Evolutionary conservation across 2,113 vertebrate genomes (phyloP).

Genomic region (Amblyornis subalaris): DNA sequence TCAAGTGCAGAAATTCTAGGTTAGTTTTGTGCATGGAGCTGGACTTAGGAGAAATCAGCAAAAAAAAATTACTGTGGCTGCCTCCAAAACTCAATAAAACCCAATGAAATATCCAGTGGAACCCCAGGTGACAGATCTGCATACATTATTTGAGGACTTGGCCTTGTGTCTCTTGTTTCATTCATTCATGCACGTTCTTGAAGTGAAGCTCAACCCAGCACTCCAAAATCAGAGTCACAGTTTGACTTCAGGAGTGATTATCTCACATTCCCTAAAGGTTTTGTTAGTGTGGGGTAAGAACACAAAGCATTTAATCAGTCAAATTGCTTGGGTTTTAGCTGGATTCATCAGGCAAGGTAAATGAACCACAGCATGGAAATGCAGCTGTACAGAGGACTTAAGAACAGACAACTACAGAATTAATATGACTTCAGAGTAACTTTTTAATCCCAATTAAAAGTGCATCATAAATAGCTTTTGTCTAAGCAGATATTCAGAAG

Average conservation of each 20-base stretch:
- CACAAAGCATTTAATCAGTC: background rate
- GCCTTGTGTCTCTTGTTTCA: background rate
- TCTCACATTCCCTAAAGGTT: background rate
- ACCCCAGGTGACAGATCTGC: background rate
- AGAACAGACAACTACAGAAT: background rate
- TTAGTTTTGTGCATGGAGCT: background rate
- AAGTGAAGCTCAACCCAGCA: background rate
- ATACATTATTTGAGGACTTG: background rate
- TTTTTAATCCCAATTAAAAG: background rate
- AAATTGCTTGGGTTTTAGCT: background rate
- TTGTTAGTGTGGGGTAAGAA: background rate
- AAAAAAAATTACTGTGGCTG: background rate
- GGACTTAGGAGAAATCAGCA: background rate
- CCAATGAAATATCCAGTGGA: background rate
- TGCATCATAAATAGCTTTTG: constrained; percentile 8
- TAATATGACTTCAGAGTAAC: background rate
- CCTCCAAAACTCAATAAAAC: background rate
- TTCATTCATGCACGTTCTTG: background rate
- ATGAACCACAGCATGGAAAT: background rate
- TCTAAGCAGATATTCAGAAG: background rate
- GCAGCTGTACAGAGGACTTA: background rate
- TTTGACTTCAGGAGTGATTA: background rate
- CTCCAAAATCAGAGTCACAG: background rate
- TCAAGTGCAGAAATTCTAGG: background rate
- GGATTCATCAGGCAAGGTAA: background rate